Evolutionary conservation across 2,797 vertebrate genomes (phyloP).

Genomic region (Balearica regulorum): DNA sequence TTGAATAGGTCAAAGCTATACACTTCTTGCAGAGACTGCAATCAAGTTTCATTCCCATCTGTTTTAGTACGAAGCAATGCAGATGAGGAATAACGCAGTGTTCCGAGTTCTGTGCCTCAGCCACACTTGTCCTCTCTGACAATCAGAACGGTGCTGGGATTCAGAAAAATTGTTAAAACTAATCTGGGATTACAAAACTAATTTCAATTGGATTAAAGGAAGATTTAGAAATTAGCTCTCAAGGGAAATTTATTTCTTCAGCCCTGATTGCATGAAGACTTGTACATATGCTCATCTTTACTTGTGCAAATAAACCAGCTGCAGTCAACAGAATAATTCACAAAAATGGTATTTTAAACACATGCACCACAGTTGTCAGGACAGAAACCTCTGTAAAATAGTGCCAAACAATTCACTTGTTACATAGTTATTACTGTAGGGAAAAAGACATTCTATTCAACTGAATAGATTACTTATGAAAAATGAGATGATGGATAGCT

Average conservation of each 20-base stretch:
- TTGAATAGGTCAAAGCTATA: not conserved
- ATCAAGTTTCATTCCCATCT: not conserved
- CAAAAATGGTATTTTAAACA: not conserved
- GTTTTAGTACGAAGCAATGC: not conserved
- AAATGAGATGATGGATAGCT: conserved; percentile 47
- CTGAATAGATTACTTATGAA: conserved; percentile 56
- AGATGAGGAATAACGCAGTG: not conserved
- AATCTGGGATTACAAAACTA: not conserved
- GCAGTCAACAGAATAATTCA: not conserved
- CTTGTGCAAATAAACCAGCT: not conserved
- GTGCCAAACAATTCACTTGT: not conserved
- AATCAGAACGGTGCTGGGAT: not conserved
- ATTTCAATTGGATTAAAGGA: conserved; percentile 16
- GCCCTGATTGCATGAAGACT: not conserved
- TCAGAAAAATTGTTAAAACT: not conserved
- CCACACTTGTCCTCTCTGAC: not conserved
- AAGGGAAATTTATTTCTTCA: not conserved
- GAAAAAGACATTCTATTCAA: not conserved
- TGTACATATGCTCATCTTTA: not conserved
- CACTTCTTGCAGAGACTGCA: not conserved
- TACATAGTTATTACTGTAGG: not conserved
- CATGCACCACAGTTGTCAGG: not conserved
- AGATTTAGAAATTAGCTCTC: not conserved
- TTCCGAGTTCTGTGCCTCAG: not conserved
- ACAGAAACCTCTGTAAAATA: not conserved